Conservation (phyloP, 2,113 vertebrate genomes). For the Nematolebias whitei region DNA sequence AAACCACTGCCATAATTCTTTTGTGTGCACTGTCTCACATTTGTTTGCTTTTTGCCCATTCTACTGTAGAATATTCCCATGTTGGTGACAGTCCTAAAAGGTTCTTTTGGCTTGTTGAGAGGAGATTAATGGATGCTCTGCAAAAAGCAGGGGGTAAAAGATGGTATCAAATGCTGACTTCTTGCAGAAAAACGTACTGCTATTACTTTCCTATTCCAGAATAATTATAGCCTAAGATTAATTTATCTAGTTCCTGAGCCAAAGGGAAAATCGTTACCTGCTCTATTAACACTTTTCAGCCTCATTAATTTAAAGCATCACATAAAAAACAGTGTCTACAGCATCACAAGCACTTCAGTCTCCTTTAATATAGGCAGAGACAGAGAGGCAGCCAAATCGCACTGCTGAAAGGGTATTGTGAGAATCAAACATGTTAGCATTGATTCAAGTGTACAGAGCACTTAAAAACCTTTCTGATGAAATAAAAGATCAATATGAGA, state of each 20-base stretch:
- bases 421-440: conserved; percentile 72
- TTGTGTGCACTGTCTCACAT: conserved; percentile 40
- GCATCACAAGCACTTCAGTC: not conserved
- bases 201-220: conserved; percentile 29
- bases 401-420: conserved; percentile 21
- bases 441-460: conserved; percentile 66
- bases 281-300: conserved; percentile 23
- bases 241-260: conserved; percentile 16
- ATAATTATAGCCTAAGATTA: conserved; percentile 24
- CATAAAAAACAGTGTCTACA: not conserved
- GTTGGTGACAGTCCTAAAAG: conserved; percentile 43
- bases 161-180: conserved; percentile 61
- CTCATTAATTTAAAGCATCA: not conserved
- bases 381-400: conserved; percentile 30
- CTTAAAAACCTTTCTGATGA: conserved; percentile 54
- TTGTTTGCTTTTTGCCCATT: conserved; percentile 40
- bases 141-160: conserved; percentile 40
- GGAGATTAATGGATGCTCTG: conserved; percentile 56
- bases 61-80: too few relatives aligned
- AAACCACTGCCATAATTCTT: conserved; percentile 40
- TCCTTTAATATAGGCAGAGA: conserved; percentile 16
- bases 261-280: conserved; percentile 7
- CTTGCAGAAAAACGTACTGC: conserved; percentile 19
- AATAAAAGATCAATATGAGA: conserved; percentile 65
- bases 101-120: conserved; percentile 65